A percentile compares a stretch with the other conserved stretches of the same genome.
Conservation (phyloP, 2,888 invertebrate species). For the Eilema sororculum region DNA sequence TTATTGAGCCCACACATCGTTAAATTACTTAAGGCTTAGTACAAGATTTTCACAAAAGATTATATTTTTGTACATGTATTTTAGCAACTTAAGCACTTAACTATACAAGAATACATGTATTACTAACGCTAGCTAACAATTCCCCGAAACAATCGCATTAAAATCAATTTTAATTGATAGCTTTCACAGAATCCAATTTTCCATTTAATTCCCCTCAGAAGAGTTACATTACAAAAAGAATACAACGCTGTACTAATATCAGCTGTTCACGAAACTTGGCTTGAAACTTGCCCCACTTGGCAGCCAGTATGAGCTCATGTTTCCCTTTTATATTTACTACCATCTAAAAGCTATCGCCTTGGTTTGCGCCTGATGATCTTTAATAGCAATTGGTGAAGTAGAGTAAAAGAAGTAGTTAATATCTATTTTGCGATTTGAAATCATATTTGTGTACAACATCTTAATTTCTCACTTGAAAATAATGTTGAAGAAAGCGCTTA, state of each 20-base stretch:
- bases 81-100: not conserved
- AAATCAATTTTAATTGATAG: not conserved
- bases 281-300: constrained; percentile 49
- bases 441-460: too few relatives aligned
- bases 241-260: constrained; percentile 54
- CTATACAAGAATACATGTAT: not conserved
- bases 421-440: too few relatives aligned
- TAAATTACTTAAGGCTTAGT: not conserved
- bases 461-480: too few relatives aligned
- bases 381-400: constrained; percentile 7
- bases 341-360: constrained; percentile 55
- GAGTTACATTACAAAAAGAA: constrained; percentile 36
- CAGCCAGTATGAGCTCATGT: constrained; percentile 43
- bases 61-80: not conserved
- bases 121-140: not conserved
- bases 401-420: not conserved
- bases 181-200: not conserved
- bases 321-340: constrained; percentile 53
- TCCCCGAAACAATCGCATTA: not conserved
- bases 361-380: constrained; percentile 34
- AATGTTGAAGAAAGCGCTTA: too few relatives aligned
- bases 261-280: constrained; percentile 67
- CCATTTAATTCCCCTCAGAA: constrained; percentile 18
- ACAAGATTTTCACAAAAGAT: not conserved
- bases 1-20: not conserved